phyloP scores from a whole-genome alignment of 2,888 invertebrate genomes.

The Deilephila porcellus region DNA sequence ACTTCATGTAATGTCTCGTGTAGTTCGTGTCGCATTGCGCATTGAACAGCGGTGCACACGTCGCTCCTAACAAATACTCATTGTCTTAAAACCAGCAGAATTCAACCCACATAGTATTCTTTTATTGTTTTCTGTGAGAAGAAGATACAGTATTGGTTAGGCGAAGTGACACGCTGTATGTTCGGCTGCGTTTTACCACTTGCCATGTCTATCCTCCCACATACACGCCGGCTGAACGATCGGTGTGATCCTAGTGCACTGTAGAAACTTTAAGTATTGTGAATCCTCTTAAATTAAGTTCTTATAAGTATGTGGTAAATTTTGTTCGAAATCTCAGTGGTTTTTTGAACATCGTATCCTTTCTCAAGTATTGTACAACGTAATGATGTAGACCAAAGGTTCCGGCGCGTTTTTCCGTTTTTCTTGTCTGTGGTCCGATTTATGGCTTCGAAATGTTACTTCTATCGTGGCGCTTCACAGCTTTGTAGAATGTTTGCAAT shows the following conservation, averaged over 20 bases:
- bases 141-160: not conserved
- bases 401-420: not conserved
- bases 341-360: not conserved
- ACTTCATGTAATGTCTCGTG: slow-evolving; percentile 8
- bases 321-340: not conserved
- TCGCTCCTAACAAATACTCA: too few relatives aligned
- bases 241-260: not conserved
- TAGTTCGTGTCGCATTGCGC: not conserved
- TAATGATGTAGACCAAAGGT: not conserved
- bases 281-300: slow-evolving; percentile 10
- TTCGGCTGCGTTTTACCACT: not conserved
- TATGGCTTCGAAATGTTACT: not conserved
- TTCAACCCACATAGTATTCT: not conserved
- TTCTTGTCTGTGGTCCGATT: slow-evolving; percentile 7
- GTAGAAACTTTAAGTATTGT: slow-evolving; percentile 5
- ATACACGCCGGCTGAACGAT: not conserved
- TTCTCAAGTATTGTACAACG: not conserved
- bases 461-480: not conserved
- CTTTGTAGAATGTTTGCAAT: not conserved
- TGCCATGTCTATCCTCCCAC: slow-evolving; percentile 9
- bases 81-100: too few relatives aligned
- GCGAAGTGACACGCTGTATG: not conserved
- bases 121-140: not conserved
- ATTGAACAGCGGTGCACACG: not conserved
- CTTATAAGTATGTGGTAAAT: not conserved